Base-by-base conservation (phyloP, 2,888 invertebrate species). In the Amblyteles armatorius region DNA sequence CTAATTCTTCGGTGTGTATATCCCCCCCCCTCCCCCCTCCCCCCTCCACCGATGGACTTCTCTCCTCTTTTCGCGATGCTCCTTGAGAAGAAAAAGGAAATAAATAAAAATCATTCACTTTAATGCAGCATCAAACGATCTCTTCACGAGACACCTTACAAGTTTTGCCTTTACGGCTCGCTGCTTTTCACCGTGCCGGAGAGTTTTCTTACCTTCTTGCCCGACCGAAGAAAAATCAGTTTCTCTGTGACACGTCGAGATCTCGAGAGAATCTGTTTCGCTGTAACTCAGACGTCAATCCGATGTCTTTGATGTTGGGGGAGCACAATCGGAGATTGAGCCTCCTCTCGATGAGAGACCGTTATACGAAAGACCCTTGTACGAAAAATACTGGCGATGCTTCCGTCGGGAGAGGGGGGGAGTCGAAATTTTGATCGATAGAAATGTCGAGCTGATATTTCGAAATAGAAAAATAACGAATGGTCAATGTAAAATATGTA, bases 1-100 rank as follows among this genome's bases (percentile, higher is more conserved):
- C 82, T 85, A 85, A 85, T 85, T 85, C 82, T 71, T 76, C 82
- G 79, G 60, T 82, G 84, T 82, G 85, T 85, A 82, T 82, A 68
- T 63, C 73, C 65, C 26, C 50, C 60, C 71, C 22, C 29, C 79
- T n/a, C 29, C 77, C 78, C 69, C 33, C 48, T 63, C n/a, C 19
- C 22, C 76, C 40, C 9, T 0, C 55, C 22, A 0, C 50, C 26
- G 40, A 44, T 9, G 33, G 33, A 22, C 68, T 60, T 55, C 33
- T 63, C 74, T 36, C 29, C n/a, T 71, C 65, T n/a, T 29, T 16
- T 22, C 44, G 55, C 55, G 29, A 48, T 71, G 33, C 29, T n/a
- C 29, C n/a, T 13, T 16, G 4, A 29, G 29, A 6, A 63, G 29
- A 33, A 29, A 60, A 13, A 63, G 2, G 1, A 63, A 33, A 33